Evolutionary conservation across 2,797 vertebrate genomes (phyloP).

Genomic region (Tolypeutes matacus): DNA sequence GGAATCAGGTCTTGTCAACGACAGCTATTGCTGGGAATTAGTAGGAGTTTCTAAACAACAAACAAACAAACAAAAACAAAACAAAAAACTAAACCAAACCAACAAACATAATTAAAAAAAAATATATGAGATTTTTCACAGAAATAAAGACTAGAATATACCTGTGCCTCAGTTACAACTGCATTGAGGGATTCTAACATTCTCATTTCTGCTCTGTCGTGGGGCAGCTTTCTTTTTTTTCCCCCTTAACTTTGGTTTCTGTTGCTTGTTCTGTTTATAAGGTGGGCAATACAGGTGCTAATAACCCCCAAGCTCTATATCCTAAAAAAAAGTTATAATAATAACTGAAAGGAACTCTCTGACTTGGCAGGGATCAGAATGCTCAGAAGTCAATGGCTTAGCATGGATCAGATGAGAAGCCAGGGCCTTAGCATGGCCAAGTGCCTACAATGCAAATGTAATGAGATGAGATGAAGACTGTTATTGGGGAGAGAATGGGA

Average conservation of each 20-base stretch:
- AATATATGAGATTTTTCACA: not conserved
- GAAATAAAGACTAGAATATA: slow-evolving; percentile 29
- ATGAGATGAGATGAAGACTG: not conserved
- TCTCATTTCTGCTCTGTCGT: not conserved
- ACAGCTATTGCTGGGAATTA: not conserved
- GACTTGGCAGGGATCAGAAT: not conserved
- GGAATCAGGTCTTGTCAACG: not conserved
- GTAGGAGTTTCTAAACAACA: not conserved
- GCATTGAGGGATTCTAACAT: not conserved
- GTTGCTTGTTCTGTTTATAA: not conserved
- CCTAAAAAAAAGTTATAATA: not conserved
- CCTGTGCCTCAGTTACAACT: not conserved
- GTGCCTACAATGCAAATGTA: not conserved
- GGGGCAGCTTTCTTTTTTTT: not conserved
- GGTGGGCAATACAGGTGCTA: not conserved
- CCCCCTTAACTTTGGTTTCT: not conserved
- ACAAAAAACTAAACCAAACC: not conserved
- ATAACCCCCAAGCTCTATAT: not conserved
- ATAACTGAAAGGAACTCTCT: not conserved
- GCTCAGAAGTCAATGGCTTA: not conserved
- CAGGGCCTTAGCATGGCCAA: not conserved
- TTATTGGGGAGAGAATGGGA: not conserved
- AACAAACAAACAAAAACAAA: not conserved
- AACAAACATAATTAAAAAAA: not conserved
- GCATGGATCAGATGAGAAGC: not conserved